Evolutionary conservation across 2,797 vertebrate genomes (phyloP).

Genomic region (Anas flavirostris): DNA sequence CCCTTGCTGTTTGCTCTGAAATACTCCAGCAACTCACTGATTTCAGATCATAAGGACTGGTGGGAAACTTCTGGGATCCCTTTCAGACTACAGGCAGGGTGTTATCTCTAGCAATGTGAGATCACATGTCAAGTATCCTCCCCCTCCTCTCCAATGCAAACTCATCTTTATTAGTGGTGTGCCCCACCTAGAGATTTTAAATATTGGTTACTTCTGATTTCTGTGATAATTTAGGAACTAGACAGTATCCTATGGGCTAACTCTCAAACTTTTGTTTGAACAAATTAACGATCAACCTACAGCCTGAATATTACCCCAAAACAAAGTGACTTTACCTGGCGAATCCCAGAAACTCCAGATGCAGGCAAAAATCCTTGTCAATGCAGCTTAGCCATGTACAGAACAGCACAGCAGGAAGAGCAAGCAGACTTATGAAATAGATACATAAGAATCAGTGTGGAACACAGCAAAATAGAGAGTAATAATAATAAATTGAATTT

Average conservation of each 20-base stretch:
- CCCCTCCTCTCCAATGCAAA: neutral
- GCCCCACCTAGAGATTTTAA: neutral
- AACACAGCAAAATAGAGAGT: neutral
- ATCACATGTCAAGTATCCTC: neutral
- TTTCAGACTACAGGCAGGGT: neutral
- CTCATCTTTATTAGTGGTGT: neutral
- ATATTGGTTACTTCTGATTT: neutral
- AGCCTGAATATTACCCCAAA: neutral
- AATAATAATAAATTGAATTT: slow-evolving; percentile 58
- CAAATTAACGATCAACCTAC: neutral
- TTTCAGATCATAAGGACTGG: neutral
- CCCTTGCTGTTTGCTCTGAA: neutral
- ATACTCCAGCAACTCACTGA: neutral
- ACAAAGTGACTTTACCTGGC: neutral
- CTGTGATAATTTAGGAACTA: neutral
- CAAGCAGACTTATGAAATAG: neutral
- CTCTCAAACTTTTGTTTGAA: neutral
- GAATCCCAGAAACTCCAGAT: neutral
- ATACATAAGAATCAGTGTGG: neutral
- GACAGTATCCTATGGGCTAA: neutral
- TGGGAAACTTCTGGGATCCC: neutral
- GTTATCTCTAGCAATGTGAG: neutral
- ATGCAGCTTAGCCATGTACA: neutral
- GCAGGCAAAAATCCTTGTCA: neutral
- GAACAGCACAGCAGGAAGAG: neutral